Evolutionary conservation across 2,113 vertebrate genomes (phyloP).

Genomic region (Pongo pygmaeus): DNA sequence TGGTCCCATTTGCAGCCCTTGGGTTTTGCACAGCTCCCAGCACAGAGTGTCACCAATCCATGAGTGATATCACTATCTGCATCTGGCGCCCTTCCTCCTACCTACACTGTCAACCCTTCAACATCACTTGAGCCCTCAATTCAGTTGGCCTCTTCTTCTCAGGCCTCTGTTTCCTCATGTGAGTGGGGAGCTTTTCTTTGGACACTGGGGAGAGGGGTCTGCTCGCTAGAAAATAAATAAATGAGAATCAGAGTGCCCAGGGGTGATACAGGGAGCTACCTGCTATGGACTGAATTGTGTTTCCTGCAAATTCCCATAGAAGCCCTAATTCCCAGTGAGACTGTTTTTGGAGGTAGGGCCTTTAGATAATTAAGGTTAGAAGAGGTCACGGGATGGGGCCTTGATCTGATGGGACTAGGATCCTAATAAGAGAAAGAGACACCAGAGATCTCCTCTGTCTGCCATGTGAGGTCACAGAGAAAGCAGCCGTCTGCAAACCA

Average conservation of each 20-base stretch:
- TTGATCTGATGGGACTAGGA: not conserved
- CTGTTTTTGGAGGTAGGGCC: not conserved
- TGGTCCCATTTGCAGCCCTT: not conserved
- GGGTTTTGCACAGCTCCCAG: not conserved
- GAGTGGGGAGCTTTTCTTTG: no score
- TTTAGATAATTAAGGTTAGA: not conserved
- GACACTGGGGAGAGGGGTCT: not conserved
- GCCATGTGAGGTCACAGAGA: not conserved
- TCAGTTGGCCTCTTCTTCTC: not conserved
- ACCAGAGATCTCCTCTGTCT: not conserved
- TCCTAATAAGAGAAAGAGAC: not conserved
- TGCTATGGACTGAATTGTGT: not conserved
- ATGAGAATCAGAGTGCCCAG: not conserved
- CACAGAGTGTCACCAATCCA: not conserved
- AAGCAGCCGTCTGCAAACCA: not conserved
- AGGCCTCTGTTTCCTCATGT: not conserved
- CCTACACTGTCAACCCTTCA: not conserved
- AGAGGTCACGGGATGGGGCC: not conserved
- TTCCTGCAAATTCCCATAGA: no score
- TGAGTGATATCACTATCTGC: accelerated
- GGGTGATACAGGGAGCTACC: accelerated
- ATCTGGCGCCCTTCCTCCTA: not conserved
- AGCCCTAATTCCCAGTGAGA: no score
- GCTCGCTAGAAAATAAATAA: not conserved
- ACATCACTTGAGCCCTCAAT: not conserved